Percentiles rank a stretch among this genome's conserved stretches.
These are phyloP conservation scores for Caenorhabditis angaria DNA, from an alignment of 2,888 invertebrate species.

Conservation along the genomic window DNA sequence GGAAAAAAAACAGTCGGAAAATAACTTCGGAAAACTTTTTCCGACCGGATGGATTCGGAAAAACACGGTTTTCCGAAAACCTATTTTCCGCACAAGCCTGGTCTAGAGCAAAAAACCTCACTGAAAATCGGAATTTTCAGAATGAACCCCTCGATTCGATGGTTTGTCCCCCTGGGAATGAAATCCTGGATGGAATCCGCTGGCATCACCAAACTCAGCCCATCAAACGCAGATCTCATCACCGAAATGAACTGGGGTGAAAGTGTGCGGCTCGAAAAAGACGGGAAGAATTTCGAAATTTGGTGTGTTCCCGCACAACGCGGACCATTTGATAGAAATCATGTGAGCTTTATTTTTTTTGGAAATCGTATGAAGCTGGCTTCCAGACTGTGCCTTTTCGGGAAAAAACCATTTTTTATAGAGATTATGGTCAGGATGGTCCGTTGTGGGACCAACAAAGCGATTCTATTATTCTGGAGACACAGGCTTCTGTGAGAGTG, in stretches of 20 bases:
- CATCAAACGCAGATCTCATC: constrained; percentile 25
- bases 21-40: too few species aligned
- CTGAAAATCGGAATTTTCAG: too few species aligned
- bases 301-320: constrained; percentile 74
- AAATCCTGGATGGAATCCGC: constrained; percentile 53
- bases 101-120: too few species aligned
- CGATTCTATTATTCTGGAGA: constrained; percentile 76
- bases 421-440: constrained; percentile 76
- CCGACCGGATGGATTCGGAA: too few species aligned
- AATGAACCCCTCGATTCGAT: constrained; percentile 68
- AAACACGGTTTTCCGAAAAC: too few species aligned
- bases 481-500: constrained; percentile 75
- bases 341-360: constrained; percentile 65
- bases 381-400: too few species aligned
- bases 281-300: constrained; percentile 60
- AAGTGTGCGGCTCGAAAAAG: constrained; percentile 18
- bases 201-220: constrained; percentile 25
- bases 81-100: too few species aligned
- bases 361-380: constrained; percentile 38
- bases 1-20: too few species aligned
- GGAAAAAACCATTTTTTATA: too few species aligned
- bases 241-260: constrained; percentile 73
- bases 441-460: constrained; percentile 73
- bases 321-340: constrained; percentile 73
- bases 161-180: constrained; percentile 75